Evolutionary conservation across 1,140 invertebrate genomes (phyloP).

Genomic region (Solenopsis fugax): DNA sequence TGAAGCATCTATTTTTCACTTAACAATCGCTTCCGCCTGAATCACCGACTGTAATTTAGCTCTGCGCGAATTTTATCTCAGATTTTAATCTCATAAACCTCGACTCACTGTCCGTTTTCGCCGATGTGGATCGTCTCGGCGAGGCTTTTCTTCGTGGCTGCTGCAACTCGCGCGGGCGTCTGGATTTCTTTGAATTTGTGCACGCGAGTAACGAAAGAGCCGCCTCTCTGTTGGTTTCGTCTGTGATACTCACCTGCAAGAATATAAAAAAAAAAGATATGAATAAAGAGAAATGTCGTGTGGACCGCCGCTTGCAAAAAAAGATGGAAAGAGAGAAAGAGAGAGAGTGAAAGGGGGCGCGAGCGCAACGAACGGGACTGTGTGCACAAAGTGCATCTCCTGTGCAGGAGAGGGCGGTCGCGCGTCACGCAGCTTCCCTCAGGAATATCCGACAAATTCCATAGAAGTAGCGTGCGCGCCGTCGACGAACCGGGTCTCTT

Average conservation of each 20-base stretch:
- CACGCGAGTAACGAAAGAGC: constrained; percentile 56
- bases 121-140: constrained; percentile 54
- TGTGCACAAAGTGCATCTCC: constrained; percentile 55
- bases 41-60: background rate
- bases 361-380: background rate
- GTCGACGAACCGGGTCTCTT: constrained; percentile 63
- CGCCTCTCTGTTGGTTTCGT: constrained; percentile 12
- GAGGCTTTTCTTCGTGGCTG: constrained; percentile 35
- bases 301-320: constrained; percentile 30
- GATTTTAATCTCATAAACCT: constrained; percentile 59
- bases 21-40: background rate
- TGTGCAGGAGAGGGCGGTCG: background rate
- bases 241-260: constrained; percentile 66
- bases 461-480: constrained; percentile 58
- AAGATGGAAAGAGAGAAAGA: background rate
- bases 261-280: constrained; percentile 30
- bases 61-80: background rate
- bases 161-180: constrained; percentile 22
- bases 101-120: constrained; percentile 63
- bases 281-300: constrained; percentile 62
- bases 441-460: constrained; percentile 71
- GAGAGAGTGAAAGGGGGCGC: background rate
- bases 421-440: constrained; percentile 58
- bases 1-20: background rate
- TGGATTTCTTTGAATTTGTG: constrained; percentile 45